A percentile compares a stretch with the other conserved stretches of the same genome.
Evolutionary conservation across 2,797 vertebrate genomes (phyloP).

Genomic region (Meda fulgida): DNA sequence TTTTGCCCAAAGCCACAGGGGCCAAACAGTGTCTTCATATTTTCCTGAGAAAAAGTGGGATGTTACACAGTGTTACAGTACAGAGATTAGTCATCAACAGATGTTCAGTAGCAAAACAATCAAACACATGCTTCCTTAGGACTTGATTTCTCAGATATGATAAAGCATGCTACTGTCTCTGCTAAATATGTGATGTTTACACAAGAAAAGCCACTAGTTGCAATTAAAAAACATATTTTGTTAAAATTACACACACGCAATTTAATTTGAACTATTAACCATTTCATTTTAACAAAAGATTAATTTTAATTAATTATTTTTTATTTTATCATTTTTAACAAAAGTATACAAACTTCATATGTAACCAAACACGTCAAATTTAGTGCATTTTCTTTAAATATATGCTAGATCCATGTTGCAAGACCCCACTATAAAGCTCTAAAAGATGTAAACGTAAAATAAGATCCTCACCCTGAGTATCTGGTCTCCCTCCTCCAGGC

Average conservation of each 20-base stretch:
- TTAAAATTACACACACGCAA: neutral
- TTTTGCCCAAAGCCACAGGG: slow-evolving; percentile 55
- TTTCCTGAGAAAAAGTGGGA: slow-evolving; percentile 62
- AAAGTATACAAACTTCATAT: neutral
- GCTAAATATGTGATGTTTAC: neutral
- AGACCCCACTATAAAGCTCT: neutral
- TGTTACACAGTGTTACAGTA: slow-evolving; percentile 45
- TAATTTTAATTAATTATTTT: too few species aligned
- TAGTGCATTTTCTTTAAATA: neutral
- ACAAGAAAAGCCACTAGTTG: neutral
- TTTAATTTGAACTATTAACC: neutral
- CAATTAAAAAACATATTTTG: neutral
- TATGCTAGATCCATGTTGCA: neutral
- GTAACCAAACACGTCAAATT: neutral
- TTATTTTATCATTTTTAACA: neutral
- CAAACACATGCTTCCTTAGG: neutral
- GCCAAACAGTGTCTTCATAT: slow-evolving; percentile 60
- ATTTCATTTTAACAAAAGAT: too few species aligned
- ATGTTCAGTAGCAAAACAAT: slow-evolving; percentile 39
- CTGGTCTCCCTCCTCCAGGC: slow-evolving; percentile 96
- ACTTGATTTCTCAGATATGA: neutral
- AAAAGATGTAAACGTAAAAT: neutral
- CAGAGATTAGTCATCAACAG: slow-evolving; percentile 45
- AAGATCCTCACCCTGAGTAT: slow-evolving; percentile 89
- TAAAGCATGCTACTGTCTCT: neutral